Conservation (phyloP, 2,113 vertebrate genomes). For the Callocephalon fimbriatum region DNA sequence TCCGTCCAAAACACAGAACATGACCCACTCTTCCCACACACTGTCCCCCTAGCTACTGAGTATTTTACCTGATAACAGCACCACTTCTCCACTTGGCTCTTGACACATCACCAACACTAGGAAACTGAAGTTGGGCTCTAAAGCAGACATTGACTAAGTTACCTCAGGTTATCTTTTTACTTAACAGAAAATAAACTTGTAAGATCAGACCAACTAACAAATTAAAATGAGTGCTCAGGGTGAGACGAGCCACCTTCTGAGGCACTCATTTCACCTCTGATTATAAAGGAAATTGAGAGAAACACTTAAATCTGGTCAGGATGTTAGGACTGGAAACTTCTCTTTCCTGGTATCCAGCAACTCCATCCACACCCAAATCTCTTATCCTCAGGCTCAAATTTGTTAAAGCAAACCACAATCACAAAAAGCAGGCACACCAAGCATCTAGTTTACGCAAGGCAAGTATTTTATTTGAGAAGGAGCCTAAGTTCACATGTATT, state of each 20-base stretch:
- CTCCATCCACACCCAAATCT: background rate
- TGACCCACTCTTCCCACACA: fast-evolving
- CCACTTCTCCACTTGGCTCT: background rate
- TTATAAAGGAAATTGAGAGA: background rate
- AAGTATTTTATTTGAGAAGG: conserved; percentile 46
- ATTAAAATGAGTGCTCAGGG: background rate
- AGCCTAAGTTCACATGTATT: background rate
- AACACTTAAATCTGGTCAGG: background rate
- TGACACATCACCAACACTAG: fast-evolving
- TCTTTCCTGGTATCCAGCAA: background rate
- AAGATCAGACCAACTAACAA: background rate
- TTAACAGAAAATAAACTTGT: background rate
- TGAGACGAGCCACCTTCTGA: fast-evolving
- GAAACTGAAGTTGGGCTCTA: fast-evolving
- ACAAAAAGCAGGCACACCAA: background rate
- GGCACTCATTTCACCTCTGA: fast-evolving
- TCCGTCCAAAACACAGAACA: background rate
- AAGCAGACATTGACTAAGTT: background rate
- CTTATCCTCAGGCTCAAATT: background rate
- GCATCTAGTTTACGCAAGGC: background rate
- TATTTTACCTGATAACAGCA: background rate
- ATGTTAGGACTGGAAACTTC: background rate
- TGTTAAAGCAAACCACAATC: background rate
- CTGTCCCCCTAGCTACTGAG: background rate
- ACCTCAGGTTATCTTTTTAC: background rate